phyloP scores from a whole-genome alignment of 2,888 invertebrate species.

The Meteorus colon region DNA sequence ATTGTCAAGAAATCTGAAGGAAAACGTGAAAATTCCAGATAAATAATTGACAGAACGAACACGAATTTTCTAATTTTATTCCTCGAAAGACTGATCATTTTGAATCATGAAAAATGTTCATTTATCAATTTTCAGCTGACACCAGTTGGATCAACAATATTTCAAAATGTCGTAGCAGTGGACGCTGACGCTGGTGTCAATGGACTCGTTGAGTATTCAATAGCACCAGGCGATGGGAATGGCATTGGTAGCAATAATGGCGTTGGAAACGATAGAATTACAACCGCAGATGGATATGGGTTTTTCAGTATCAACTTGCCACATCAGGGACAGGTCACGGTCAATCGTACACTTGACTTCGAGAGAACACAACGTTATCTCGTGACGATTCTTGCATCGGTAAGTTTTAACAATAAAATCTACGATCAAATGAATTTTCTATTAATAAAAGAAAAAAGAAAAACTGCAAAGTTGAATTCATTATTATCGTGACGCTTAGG shows the following conservation, averaged over 20 bases:
- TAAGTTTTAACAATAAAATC: constrained; percentile 73
- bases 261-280: constrained; percentile 76
- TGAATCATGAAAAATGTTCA: not conserved
- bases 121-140: constrained; percentile 79
- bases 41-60: too few relatives aligned
- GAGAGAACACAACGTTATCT: constrained; percentile 91
- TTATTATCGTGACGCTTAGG: not conserved
- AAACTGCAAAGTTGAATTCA: not conserved
- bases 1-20: too few relatives aligned
- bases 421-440: not conserved
- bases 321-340: constrained; percentile 91
- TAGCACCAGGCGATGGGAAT: constrained; percentile 80
- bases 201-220: constrained; percentile 89
- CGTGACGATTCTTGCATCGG: constrained; percentile 91
- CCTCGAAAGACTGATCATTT: too few relatives aligned
- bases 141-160: constrained; percentile 89
- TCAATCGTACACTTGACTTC: constrained; percentile 89
- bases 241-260: constrained; percentile 77
- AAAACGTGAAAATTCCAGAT: too few relatives aligned
- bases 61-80: too few relatives aligned
- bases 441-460: not conserved
- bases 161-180: constrained; percentile 85
- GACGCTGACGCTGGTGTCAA: constrained; percentile 93
- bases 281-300: constrained; percentile 85
- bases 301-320: constrained; percentile 90